A percentile compares a stretch with the other conserved stretches of the same genome.
Evolutionary conservation across 2,888 invertebrate species (phyloP).

Genomic region (Exephanes ischioxanthus): DNA sequence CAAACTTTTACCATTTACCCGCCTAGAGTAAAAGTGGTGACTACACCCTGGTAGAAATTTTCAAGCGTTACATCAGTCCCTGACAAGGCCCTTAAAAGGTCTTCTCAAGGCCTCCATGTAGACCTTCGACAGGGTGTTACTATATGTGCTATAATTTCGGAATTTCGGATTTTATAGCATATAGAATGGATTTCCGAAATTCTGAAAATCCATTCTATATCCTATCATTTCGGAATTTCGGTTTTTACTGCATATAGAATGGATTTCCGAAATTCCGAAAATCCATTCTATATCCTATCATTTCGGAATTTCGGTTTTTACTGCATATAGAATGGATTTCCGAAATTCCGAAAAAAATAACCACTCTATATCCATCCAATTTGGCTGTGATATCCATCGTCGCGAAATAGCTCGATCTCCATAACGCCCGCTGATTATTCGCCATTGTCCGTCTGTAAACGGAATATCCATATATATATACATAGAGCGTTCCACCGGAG

Average conservation of each 20-base stretch:
- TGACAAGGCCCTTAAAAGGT: too few species aligned
- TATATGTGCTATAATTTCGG: too few species aligned
- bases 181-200: background rate
- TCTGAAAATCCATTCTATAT: background rate
- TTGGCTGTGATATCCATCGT: background rate
- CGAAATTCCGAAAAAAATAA: background rate
- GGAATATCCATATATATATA: slow-evolving; percentile 71
- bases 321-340: background rate
- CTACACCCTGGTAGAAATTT: too few species aligned
- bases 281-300: background rate
- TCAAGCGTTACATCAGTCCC: too few species aligned
- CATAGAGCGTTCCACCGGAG: slow-evolving; percentile 49
- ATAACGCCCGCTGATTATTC: slow-evolving; percentile 77
- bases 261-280: background rate
- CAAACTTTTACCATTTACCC: too few species aligned
- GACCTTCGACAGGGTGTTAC: too few species aligned
- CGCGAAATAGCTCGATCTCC: slow-evolving; percentile 63
- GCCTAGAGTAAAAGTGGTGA: background rate
- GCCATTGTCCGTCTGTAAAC: slow-evolving; percentile 76
- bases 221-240: background rate
- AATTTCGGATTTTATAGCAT: too few species aligned
- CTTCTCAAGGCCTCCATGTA: too few species aligned
- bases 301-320: too few species aligned
- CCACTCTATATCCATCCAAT: background rate
- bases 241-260: too few species aligned